Conservation (phyloP, 2,888 invertebrate species). For the Periphyllus acericola region DNA sequence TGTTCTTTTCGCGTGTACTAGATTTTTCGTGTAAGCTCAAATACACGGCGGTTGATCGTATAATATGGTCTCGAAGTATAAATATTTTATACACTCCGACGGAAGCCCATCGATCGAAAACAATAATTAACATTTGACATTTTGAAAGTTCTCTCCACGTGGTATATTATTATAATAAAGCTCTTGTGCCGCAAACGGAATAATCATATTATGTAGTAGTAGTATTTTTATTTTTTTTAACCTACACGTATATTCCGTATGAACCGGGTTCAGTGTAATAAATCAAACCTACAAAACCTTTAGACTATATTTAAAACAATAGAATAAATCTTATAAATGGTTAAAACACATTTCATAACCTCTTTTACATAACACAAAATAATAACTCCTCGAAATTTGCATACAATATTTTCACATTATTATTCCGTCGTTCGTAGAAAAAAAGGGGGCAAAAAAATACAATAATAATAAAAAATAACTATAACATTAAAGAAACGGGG, state of each 20-base stretch:
- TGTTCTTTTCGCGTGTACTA: too few species aligned
- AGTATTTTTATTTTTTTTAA: neutral
- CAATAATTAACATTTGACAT: neutral
- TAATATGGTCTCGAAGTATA: neutral
- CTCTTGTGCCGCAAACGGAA: constrained; percentile 9
- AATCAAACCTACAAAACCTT: constrained; percentile 54
- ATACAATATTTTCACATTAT: constrained; percentile 55
- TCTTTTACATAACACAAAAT: constrained; percentile 50
- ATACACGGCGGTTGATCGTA: too few species aligned
- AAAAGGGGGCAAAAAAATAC: neutral
- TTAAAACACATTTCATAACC: constrained; percentile 54
- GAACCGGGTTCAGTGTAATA: constrained; percentile 44
- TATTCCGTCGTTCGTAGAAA: constrained; percentile 8
- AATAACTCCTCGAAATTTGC: constrained; percentile 49
- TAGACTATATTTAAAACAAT: constrained; percentile 55
- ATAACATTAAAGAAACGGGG: neutral
- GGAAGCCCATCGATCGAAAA: neutral
- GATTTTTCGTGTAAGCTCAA: too few species aligned
- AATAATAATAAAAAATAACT: neutral
- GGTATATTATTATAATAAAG: neutral
- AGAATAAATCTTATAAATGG: constrained; percentile 59
- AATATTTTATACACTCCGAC: too few species aligned
- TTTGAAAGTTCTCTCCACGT: neutral
- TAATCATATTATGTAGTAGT: constrained; percentile 22
- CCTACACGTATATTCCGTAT: neutral